A percentile compares a stretch with the other conserved stretches of the same genome.
Evolutionary conservation across 2,797 vertebrate species (phyloP).

Genomic region (Aplochiton taeniatus): DNA sequence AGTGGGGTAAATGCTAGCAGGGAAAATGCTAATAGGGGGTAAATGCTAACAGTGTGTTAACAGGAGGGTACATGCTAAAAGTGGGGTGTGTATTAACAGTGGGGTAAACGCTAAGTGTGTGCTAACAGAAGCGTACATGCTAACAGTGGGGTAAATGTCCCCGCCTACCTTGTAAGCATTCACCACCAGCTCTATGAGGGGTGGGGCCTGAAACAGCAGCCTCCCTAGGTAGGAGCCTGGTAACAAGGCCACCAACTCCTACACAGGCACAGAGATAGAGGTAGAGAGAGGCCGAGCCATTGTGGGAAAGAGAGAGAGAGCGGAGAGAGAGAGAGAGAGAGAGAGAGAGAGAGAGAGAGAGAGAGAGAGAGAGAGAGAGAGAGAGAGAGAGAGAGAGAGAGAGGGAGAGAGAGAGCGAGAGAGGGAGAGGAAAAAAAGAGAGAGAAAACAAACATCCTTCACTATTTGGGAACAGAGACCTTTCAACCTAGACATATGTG

Average conservation of each 20-base stretch:
- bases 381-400: background rate
- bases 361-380: background rate
- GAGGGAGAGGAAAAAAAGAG: background rate
- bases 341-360: background rate
- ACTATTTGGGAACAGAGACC: background rate
- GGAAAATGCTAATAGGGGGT: too few relatives aligned
- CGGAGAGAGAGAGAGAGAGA: background rate
- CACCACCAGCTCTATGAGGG: slow-evolving; percentile 91
- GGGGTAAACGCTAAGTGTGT: too few relatives aligned
- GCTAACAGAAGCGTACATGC: too few relatives aligned
- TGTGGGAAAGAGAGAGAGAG: background rate
- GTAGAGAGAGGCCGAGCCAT: background rate
- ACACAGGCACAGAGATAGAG: slow-evolving; percentile 13
- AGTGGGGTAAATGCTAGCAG: too few relatives aligned
- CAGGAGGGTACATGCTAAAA: too few relatives aligned
- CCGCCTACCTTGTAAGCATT: slow-evolving; percentile 90
- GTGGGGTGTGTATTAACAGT: too few relatives aligned
- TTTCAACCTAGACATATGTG: slow-evolving; percentile 7
- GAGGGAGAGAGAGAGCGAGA: background rate
- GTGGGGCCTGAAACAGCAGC: slow-evolving; percentile 87
- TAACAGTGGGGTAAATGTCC: slow-evolving; percentile 1
- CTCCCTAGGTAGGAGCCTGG: slow-evolving; percentile 89
- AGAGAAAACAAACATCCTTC: background rate
- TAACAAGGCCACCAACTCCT: slow-evolving; percentile 87
- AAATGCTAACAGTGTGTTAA: too few relatives aligned